phyloP scores from a whole-genome alignment of 2,797 vertebrate species.

The Acrocephalus scirpaceus region DNA sequence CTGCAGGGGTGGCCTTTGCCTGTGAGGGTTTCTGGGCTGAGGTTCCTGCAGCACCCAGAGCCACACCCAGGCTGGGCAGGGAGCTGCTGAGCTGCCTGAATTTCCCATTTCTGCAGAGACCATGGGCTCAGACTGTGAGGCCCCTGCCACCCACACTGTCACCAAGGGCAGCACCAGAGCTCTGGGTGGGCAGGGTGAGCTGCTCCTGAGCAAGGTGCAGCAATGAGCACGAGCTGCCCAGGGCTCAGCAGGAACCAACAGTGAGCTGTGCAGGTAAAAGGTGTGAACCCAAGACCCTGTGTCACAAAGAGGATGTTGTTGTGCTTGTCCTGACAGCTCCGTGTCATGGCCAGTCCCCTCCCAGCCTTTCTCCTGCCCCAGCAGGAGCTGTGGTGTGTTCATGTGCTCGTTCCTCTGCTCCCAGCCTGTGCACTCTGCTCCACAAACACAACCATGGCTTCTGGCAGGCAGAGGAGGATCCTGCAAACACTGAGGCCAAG shows the following conservation, averaged over 20 bases:
- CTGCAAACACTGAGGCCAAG: not conserved
- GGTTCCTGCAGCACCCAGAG: not conserved
- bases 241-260: not conserved
- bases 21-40: not conserved
- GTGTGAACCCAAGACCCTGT: not conserved
- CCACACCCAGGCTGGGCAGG: not conserved
- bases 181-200: not conserved
- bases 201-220: not conserved
- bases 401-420: not conserved
- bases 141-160: not conserved
- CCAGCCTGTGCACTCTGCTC: not conserved
- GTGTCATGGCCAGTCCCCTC: not conserved
- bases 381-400: not conserved
- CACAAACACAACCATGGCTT: not conserved
- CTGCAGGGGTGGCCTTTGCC: not conserved
- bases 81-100: not conserved
- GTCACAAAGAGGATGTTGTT: not conserved
- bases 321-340: not conserved
- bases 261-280: not conserved
- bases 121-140: not conserved
- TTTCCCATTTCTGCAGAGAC: not conserved
- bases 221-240: rapidly evolving
- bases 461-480: not conserved
- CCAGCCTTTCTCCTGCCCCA: not conserved
- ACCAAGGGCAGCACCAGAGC: not conserved